Base-by-base conservation (phyloP, 2,888 invertebrate genomes). In the Panorpa germanica region DNA sequence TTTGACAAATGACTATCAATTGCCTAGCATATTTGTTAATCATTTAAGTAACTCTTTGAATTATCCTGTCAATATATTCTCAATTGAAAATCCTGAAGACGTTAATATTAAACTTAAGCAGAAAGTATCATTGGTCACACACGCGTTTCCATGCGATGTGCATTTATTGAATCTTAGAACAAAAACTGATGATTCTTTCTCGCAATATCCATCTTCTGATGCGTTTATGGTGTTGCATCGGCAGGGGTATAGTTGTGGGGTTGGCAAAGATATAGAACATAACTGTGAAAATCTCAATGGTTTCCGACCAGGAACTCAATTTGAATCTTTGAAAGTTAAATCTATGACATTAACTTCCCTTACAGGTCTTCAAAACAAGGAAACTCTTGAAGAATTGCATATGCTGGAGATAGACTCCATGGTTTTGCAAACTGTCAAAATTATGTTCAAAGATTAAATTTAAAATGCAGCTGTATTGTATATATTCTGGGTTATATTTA, bases 211-310 rank as follows among this genome's bases (percentile, higher is more conserved):
- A 1, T 73, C 77, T 16, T 59, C 64, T 17, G 70, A 69, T 29
- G 73, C 80, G 17, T 61, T 81, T 35, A 57, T 86, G 62, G 68
- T 86, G 13, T 51, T 86, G 3, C 85, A 86, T 38, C 59, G 80
- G 21, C 75, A 81, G 40, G 83, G 80, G 1, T 70, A 67, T 46
- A 72, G 71, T 42, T 85, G 85, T 50, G 50, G 61, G 9, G 57
- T 69, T 6, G 54, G 56, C 1, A 41, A 48, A 2, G 49, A 46
- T 26, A 48, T 52, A 3, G 25, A 45, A 8, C 49, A 47, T 12
- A 45, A 47, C 34, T 51, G 49, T 35, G 46, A 48, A 0, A 34
- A 48, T 3, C 39, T 39, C 9, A 45, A 48, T 10, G 38, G 40
- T 13, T 43, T 59, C 18, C 43, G 46, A 13, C 42, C 46, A 11